These are phyloP conservation scores for Melanotaenia trifasciata DNA, from an alignment of 2,797 vertebrate genomes.

Conservation along the genomic window DNA sequence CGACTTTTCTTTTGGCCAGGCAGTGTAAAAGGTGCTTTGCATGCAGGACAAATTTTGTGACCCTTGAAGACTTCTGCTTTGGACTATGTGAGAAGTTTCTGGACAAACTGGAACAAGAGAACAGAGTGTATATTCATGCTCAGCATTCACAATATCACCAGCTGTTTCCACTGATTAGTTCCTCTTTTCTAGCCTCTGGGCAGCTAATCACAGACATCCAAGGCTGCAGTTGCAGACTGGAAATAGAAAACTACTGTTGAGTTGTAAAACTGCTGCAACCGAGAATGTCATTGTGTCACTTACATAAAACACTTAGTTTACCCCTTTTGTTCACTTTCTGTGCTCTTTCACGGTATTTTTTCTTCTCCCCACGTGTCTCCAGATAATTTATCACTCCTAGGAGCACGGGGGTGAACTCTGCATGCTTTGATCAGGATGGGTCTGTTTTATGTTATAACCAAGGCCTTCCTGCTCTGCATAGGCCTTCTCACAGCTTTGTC, in stretches of 20 bases:
- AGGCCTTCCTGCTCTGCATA: constrained; percentile 39
- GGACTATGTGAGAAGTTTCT: constrained; percentile 30
- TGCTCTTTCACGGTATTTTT: background rate
- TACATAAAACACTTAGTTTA: constrained; percentile 17
- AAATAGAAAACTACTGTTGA: background rate
- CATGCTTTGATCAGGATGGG: constrained; percentile 68
- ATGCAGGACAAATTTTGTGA: constrained; percentile 8
- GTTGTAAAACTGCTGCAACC: constrained; percentile 1
- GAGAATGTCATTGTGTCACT: constrained; percentile 14
- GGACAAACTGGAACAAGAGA: constrained; percentile 22
- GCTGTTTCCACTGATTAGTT: constrained; percentile 75
- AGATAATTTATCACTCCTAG: constrained; percentile 54
- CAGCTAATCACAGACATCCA: constrained; percentile 62
- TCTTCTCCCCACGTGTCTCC: constrained; percentile 12
- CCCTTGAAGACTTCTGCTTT: background rate
- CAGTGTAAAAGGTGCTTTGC: background rate
- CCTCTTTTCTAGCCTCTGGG: constrained; percentile 43
- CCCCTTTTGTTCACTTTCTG: background rate
- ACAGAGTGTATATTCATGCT: constrained; percentile 66
- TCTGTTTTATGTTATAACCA: constrained; percentile 73
- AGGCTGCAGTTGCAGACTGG: constrained; percentile 3
- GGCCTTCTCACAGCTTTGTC: constrained; percentile 30
- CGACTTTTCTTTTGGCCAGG: no score
- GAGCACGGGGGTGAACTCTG: constrained; percentile 24
- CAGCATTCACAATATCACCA: constrained; percentile 48